phyloP scores from a whole-genome alignment of 2,888 invertebrate genomes.

The Campaea margaritaria region DNA sequence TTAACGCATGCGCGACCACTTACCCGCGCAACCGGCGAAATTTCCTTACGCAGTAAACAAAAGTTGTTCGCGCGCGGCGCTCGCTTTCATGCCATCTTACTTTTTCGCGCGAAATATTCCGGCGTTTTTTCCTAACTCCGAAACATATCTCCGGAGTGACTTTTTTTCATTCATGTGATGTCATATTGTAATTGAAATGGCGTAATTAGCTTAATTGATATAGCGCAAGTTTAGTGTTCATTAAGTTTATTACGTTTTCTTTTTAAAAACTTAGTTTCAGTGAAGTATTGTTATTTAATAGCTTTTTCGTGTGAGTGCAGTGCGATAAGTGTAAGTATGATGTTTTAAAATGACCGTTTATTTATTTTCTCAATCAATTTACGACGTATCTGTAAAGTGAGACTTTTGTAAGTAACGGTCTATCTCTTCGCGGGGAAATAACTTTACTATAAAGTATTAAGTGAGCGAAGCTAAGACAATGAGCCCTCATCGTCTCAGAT shows the following conservation, averaged over 20 bases:
- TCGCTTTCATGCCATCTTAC: constrained; percentile 22
- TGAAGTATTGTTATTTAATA: constrained; percentile 8
- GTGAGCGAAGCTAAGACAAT: too few relatives aligned
- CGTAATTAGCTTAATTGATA: constrained; percentile 15
- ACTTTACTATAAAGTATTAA: too few relatives aligned
- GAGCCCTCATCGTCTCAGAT: too few relatives aligned
- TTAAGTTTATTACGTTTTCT: constrained; percentile 1
- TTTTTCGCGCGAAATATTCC: constrained; percentile 24
- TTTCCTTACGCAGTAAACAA: constrained; percentile 28
- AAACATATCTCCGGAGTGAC: constrained; percentile 20
- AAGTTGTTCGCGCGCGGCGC: constrained; percentile 11
- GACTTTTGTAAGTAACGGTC: background rate
- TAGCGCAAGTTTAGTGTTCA: constrained; percentile 15
- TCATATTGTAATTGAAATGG: constrained; percentile 21
- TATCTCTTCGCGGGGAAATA: background rate
- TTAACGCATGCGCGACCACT: constrained; percentile 19
- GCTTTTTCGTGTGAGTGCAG: constrained; percentile 15
- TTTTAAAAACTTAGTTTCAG: constrained; percentile 7
- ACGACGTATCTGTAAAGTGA: background rate
- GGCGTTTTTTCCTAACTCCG: constrained; percentile 20
- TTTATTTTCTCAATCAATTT: background rate
- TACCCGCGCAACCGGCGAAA: constrained; percentile 5
- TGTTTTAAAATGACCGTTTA: background rate
- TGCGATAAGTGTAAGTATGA: constrained; percentile 1
- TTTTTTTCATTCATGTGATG: constrained; percentile 18